These are phyloP conservation scores for Scomber japonicus DNA, from an alignment of 2,113 vertebrate species.

Conservation along the genomic window DNA sequence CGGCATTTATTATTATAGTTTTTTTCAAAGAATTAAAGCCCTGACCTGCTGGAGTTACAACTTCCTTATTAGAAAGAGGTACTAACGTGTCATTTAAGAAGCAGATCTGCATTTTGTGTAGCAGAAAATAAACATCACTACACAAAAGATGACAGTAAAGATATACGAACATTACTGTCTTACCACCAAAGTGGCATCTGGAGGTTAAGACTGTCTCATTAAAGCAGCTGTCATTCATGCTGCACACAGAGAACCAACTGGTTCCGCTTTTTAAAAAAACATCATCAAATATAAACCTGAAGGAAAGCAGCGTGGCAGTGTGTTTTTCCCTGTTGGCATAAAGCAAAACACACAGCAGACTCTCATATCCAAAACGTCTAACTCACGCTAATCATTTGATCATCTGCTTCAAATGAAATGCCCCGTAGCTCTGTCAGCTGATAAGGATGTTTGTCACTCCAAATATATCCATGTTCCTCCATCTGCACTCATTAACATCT, in stretches of 20 bases:
- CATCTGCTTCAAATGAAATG: background rate
- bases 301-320: background rate
- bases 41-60: background rate
- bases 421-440: background rate
- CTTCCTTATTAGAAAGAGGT: too few species aligned
- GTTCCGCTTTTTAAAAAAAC: slow-evolving; percentile 17
- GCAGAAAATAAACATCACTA: too few species aligned
- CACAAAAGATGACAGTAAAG: too few species aligned
- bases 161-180: too few species aligned
- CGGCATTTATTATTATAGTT: too few species aligned
- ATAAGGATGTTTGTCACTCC: background rate
- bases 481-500: slow-evolving; percentile 2
- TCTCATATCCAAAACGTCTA: background rate
- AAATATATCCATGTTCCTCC: background rate
- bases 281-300: slow-evolving; percentile 1
- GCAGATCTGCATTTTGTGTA: too few species aligned
- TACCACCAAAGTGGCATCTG: too few species aligned
- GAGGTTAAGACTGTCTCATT: too few species aligned
- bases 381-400: slow-evolving; percentile 12
- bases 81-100: too few species aligned
- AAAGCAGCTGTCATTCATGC: background rate
- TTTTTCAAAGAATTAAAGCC: too few species aligned
- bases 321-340: background rate
- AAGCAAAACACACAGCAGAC: background rate
- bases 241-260: background rate